Conservation (phyloP, 2,113 vertebrate genomes). For the Leptodactylus fuscus region DNA sequence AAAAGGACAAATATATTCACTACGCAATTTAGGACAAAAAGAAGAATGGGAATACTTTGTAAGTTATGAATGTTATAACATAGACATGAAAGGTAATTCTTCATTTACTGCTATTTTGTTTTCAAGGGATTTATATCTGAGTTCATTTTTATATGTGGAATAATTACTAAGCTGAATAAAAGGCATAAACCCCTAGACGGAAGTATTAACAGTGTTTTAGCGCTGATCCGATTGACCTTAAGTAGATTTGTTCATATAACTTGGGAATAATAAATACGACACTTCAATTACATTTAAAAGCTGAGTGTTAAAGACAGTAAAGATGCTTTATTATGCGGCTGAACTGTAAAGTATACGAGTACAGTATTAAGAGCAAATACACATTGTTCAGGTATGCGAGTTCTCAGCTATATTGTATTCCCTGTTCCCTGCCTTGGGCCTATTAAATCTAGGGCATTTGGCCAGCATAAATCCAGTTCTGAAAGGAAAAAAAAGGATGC, state of each 20-base stretch:
- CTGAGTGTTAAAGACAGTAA: conserved; percentile 50
- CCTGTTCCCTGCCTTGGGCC: not conserved
- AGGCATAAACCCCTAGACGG: conserved; percentile 30
- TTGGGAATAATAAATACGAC: conserved; percentile 54
- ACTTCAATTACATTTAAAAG: conserved; percentile 56
- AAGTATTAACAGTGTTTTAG: conserved; percentile 54
- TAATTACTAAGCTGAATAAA: conserved; percentile 53
- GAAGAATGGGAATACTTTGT: conserved; percentile 39
- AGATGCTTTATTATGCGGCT: conserved; percentile 44
- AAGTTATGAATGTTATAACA: conserved; percentile 43
- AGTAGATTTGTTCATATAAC: conserved; percentile 53
- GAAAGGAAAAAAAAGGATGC: conserved; percentile 15
- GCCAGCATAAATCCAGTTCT: conserved; percentile 50
- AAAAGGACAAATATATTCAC: conserved; percentile 16
- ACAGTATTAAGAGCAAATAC: conserved; percentile 30
- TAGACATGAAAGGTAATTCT: conserved; percentile 51
- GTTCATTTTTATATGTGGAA: conserved; percentile 53
- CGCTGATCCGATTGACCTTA: conserved; percentile 50
- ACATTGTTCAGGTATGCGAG: conserved; percentile 37
- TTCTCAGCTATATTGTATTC: conserved; percentile 15
- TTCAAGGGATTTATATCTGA: conserved; percentile 55
- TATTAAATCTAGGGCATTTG: conserved; percentile 53
- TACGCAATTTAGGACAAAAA: conserved; percentile 10
- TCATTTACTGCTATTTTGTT: conserved; percentile 52
- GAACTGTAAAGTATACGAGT: conserved; percentile 42